Conservation (phyloP, 2,113 vertebrate genomes). For the Marcusenius ussheri region DNA sequence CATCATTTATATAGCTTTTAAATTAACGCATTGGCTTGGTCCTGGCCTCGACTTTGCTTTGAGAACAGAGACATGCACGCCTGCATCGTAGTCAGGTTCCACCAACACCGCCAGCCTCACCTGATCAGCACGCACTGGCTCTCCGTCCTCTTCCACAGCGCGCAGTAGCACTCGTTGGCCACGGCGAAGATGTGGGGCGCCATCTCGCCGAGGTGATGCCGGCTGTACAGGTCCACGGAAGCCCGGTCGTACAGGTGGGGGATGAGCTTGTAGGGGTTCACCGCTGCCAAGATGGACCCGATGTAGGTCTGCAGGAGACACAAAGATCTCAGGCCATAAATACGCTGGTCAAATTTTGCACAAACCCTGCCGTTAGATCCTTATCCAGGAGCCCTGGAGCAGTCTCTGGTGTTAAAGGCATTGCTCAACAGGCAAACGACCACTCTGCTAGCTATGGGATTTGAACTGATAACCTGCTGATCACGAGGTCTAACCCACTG, state of each 20-base stretch:
- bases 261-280: constrained; percentile 89
- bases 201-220: constrained; percentile 78
- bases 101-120: constrained; percentile 46
- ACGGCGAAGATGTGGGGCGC: constrained; percentile 88
- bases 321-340: not conserved
- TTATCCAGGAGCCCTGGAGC: not conserved
- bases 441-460: not conserved
- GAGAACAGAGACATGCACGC: not conserved
- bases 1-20: not conserved
- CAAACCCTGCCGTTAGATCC: not conserved
- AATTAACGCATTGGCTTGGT: not conserved
- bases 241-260: constrained; percentile 69
- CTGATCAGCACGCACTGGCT: constrained; percentile 98
- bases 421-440: not conserved
- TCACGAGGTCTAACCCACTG: not conserved
- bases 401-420: not conserved
- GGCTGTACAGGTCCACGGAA: constrained; percentile 73
- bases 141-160: constrained; percentile 85
- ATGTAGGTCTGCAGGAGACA: constrained; percentile 78
- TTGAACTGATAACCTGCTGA: not conserved
- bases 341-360: not conserved
- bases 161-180: constrained; percentile 92
- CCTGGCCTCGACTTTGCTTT: not conserved
- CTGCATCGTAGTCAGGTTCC: not conserved
- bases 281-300: constrained; percentile 86